Evolutionary conservation across 2,113 vertebrate genomes (phyloP).

Genomic region (rat (Rattus norvegicus)): GRCr8 NC_086027.1:72773001-72773500

Average conservation of each 20-base stretch:
- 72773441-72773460: slow-evolving; percentile 67
- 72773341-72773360: slow-evolving; percentile 14
- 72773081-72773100: background rate
- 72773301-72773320: background rate
- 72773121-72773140: slow-evolving; percentile 1
- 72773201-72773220: background rate
- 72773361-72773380: background rate
- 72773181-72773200: background rate
- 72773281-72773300: background rate
- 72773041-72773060: slow-evolving; percentile 29
- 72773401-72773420: slow-evolving; percentile 63
- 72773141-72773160: slow-evolving; percentile 57
- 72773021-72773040: slow-evolving; percentile 47
- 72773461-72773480: slow-evolving; percentile 54
- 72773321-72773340: background rate
- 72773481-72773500: slow-evolving; percentile 66
- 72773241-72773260: background rate
- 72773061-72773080: slow-evolving; percentile 46
- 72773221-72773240: background rate
- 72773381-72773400: slow-evolving; percentile 46
- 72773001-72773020: slow-evolving; percentile 32
- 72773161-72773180: slow-evolving; percentile 41
- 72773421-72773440: slow-evolving; percentile 67
- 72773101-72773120: slow-evolving; percentile 11
- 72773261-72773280: background rate